Conservation (phyloP, 2,113 vertebrate species). For the Elanoides forficatus region DNA sequence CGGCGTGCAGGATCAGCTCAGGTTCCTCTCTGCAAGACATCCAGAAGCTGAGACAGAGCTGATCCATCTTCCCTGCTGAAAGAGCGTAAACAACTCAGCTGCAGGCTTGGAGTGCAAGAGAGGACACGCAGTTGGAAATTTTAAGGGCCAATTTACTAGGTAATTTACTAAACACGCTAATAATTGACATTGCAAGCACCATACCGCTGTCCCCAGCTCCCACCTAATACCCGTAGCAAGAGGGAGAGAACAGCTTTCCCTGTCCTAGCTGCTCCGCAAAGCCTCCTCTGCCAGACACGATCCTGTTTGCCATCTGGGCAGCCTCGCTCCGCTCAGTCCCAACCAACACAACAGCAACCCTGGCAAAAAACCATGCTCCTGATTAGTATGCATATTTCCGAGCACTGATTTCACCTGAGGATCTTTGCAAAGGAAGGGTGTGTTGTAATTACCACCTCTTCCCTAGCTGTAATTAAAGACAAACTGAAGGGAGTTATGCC, state of each 20-base stretch:
- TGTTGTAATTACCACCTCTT: slow-evolving; percentile 48
- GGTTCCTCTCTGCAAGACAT: background rate
- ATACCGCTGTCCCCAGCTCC: slow-evolving; percentile 30
- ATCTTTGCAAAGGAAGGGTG: slow-evolving; percentile 25
- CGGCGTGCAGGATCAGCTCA: background rate
- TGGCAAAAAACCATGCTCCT: background rate
- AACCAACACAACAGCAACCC: slow-evolving; percentile 6
- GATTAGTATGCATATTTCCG: slow-evolving; percentile 54
- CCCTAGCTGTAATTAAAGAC: slow-evolving; percentile 69
- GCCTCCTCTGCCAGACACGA: background rate
- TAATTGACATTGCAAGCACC: slow-evolving; percentile 58
- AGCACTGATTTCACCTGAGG: slow-evolving; percentile 33
- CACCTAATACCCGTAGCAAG: slow-evolving; percentile 7
- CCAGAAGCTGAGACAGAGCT: background rate
- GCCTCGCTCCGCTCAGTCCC: background rate
- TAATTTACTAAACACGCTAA: slow-evolving; percentile 71
- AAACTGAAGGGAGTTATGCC: slow-evolving; percentile 62
- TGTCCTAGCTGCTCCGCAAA: background rate
- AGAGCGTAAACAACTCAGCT: slow-evolving; percentile 18
- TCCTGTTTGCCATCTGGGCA: slow-evolving; percentile 16
- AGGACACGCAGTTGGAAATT: slow-evolving; percentile 62
- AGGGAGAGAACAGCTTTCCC: background rate
- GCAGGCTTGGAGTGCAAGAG: slow-evolving; percentile 6
- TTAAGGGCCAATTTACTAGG: slow-evolving; percentile 72
- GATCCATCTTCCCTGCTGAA: background rate